A percentile compares a stretch with the other conserved stretches of the same genome.
Evolutionary conservation across 2,113 vertebrate species (phyloP).

Genomic region (Brachyistius frenatus): DNA sequence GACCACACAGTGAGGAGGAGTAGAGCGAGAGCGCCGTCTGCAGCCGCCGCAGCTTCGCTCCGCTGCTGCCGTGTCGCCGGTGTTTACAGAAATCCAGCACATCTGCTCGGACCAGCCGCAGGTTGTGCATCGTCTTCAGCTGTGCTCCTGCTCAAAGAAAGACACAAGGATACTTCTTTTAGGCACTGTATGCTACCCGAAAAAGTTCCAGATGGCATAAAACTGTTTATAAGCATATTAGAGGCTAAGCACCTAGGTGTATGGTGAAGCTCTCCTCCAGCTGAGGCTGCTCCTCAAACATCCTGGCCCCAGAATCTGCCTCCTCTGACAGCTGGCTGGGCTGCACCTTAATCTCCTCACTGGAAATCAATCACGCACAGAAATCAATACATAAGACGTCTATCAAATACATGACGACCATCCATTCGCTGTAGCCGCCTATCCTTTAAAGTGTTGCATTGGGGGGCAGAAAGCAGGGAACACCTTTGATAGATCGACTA

Average conservation of each 20-base stretch:
- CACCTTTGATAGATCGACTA: too few species aligned
- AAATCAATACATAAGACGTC: background rate
- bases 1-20: slow-evolving; percentile 93
- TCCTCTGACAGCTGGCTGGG: slow-evolving; percentile 89
- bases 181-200: background rate
- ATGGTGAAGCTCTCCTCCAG: slow-evolving; percentile 99
- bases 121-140: slow-evolving; percentile 99
- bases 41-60: slow-evolving; percentile 92
- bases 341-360: slow-evolving; percentile 97
- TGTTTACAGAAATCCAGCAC: slow-evolving; percentile 96
- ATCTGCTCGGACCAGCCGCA: slow-evolving; percentile 92
- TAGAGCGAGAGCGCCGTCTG: slow-evolving; percentile 96
- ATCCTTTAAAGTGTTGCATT: background rate
- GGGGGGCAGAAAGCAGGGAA: too few species aligned
- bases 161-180: background rate
- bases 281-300: slow-evolving; percentile 94
- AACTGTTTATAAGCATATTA: background rate
- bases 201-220: too few species aligned
- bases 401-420: background rate
- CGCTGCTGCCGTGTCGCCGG: slow-evolving; percentile 89
- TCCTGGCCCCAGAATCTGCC: slow-evolving; percentile 86
- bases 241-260: slow-evolving; percentile 88
- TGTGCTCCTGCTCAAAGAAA: slow-evolving; percentile 88
- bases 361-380: slow-evolving; percentile 69
- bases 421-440: background rate